Conservation (phyloP, 2,797 vertebrate species). For the Pseudocheirus occidentalis region DNA sequence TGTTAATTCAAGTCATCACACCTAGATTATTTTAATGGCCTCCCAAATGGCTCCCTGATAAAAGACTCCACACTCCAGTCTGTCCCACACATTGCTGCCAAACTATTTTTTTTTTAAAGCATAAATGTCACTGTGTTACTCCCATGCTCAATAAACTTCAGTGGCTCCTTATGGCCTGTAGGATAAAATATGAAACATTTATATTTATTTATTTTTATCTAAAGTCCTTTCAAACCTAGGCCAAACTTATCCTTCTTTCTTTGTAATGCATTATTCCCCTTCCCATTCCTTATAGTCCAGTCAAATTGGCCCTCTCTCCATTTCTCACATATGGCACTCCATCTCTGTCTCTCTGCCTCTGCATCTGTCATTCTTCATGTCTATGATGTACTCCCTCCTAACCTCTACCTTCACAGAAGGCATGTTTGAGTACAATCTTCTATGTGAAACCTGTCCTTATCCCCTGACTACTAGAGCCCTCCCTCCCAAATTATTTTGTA, state of each 20-base stretch:
- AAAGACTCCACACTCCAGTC: background rate
- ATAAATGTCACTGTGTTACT: background rate
- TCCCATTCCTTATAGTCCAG: background rate
- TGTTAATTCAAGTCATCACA: background rate
- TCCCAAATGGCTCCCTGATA: background rate
- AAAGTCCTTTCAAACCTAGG: background rate
- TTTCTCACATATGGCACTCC: background rate
- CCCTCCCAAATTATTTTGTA: background rate
- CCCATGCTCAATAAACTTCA: background rate
- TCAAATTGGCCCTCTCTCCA: background rate
- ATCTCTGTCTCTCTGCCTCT: background rate
- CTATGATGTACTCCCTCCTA: background rate
- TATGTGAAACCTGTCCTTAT: background rate
- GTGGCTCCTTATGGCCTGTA: background rate
- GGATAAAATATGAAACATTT: background rate
- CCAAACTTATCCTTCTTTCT: background rate
- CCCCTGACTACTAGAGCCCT: background rate
- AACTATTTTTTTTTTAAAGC: background rate
- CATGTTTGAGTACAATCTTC: background rate
- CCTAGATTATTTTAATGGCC: background rate
- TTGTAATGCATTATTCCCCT: background rate
- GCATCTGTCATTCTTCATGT: background rate
- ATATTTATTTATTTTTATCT: background rate
- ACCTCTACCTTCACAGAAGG: background rate
- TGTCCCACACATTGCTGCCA: background rate